Base-by-base conservation (phyloP, 2,888 invertebrate species). In the Drosophila ezoana region DNA sequence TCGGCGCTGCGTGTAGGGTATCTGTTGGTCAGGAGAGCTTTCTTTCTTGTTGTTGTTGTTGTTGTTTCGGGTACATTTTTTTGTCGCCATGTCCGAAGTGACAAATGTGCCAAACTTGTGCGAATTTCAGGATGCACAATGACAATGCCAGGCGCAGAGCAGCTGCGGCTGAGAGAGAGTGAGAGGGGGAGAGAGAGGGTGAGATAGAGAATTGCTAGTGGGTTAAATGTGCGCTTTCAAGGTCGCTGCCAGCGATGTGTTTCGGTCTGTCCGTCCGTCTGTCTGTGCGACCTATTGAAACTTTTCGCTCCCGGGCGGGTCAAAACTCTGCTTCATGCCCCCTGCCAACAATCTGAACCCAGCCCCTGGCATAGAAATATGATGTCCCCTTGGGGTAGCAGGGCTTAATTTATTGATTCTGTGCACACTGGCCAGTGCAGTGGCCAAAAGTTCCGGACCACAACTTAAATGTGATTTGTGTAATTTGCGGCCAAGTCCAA, bases 81-180 rank as follows among this genome's bases (percentile, higher is more conserved):
- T 73, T 32, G 44, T 51, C 14, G 51, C 41, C 35, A 33, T 75
- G 70, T 71, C 49, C 70, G 32, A 63, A 61, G 73, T 84, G 77
- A 84, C 79, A 79, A 79, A 81, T 81, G 77, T 77, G 79, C 58
- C 77, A 79, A 79, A 84, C 60, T 81, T 81, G 74, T 74, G 58
- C 61, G 72, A 53, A 62, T 63, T 61, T 58, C 53, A 38, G 58
- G 64, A 64, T 65, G 70, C 69, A 74, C 60, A 74, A 70, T 74
- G 64, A 52, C 74, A 75, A 56, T 58, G 56, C 10, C 52, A 44
- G 44, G 47, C 61, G 43, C 43, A 37, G 40, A 32, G 41, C 38
- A 52, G 32, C 38, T 38, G 54, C 16, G 20, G 13, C 38, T 14
- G 40, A n/a, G n/a, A 13, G n/a, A 18, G 28, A 28, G 8, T 8